A percentile compares a stretch with the other conserved stretches of the same genome.
Evolutionary conservation across 2,113 vertebrate genomes (phyloP).

Genomic region (Petroica traversi): DNA sequence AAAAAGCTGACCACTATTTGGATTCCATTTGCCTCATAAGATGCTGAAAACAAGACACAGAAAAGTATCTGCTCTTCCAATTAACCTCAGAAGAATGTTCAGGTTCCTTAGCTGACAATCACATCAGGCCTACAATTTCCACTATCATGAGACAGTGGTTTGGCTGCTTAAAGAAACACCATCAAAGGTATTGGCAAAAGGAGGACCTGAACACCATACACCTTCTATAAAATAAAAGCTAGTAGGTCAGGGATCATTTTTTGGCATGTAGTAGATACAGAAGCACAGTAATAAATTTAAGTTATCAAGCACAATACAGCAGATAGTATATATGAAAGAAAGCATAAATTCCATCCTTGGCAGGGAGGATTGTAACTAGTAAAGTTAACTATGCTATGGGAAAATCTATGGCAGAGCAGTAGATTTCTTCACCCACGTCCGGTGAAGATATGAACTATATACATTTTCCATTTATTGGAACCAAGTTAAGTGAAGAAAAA

Average conservation of each 20-base stretch:
- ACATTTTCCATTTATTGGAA: background rate
- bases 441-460: background rate
- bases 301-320: background rate
- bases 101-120: background rate
- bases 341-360: background rate
- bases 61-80: background rate
- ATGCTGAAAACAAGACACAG: background rate
- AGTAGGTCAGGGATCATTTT: background rate
- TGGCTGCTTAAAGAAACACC: background rate
- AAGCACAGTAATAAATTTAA: background rate
- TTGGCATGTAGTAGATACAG: background rate
- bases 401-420: background rate
- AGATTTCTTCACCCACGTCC: background rate
- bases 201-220: background rate
- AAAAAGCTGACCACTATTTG: background rate
- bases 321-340: background rate
- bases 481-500: background rate
- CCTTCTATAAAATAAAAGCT: background rate
- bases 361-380: background rate
- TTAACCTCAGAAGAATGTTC: background rate
- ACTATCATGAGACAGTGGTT: background rate
- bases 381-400: background rate
- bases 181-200: background rate
- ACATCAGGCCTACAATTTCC: background rate
- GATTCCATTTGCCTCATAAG: background rate